Percentiles rank a stretch among this genome's conserved stretches.
Conservation (phyloP, 2,888 invertebrate genomes). For the Elysia crispata region DNA sequence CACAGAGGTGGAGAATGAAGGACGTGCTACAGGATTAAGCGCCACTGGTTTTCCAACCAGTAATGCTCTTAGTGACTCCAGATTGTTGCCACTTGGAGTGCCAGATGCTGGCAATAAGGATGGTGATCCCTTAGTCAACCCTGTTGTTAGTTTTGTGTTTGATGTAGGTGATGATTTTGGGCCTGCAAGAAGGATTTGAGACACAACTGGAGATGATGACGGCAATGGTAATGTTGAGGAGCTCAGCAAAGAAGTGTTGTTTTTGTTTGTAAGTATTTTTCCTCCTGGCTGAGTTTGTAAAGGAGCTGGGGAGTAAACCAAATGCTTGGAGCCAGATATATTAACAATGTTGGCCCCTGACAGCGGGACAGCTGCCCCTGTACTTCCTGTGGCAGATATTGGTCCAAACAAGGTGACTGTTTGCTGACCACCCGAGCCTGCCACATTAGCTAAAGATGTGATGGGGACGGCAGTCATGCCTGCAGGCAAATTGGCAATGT, state of each 20-base stretch:
- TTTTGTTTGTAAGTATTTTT: not conserved
- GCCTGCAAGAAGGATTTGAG: not conserved
- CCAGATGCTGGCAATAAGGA: not conserved
- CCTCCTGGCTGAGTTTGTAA: not conserved
- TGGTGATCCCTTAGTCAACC: not conserved
- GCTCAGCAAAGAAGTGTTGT: conserved; percentile 2
- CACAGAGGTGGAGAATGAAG: conserved; percentile 16
- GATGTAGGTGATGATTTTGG: not conserved
- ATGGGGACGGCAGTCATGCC: conserved; percentile 42
- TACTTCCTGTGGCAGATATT: not conserved
- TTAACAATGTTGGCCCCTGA: conserved; percentile 27
- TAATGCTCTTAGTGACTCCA: conserved; percentile 44
- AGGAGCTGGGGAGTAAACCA: conserved; percentile 6
- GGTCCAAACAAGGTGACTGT: conserved; percentile 34
- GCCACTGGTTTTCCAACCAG: conserved; percentile 50
- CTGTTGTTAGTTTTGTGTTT: conserved; percentile 29
- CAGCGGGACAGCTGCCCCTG: conserved; percentile 29
- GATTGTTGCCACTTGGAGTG: conserved; percentile 17
- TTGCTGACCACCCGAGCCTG: conserved; percentile 27
- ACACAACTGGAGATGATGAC: not conserved
- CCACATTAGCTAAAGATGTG: conserved; percentile 17
- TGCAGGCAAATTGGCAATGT: conserved; percentile 32
- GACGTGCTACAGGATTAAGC: conserved; percentile 29
- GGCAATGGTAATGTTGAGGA: not conserved
- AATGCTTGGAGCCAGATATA: conserved; percentile 20